Evolutionary conservation across 2,797 vertebrate species (phyloP).

Genomic region (Meriones psammophilus): DNA sequence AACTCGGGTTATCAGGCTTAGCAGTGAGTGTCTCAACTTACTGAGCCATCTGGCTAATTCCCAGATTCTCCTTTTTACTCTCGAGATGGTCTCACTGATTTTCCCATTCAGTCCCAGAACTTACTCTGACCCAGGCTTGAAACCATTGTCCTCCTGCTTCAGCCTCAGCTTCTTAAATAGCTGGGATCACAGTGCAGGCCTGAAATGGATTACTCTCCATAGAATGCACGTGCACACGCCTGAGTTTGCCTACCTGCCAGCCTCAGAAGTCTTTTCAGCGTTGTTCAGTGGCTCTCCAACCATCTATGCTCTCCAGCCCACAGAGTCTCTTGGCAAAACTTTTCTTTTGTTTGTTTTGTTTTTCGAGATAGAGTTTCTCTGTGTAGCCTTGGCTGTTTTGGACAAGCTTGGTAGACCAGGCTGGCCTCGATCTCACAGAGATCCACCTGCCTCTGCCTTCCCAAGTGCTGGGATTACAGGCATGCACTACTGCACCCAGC

Average conservation of each 20-base stretch:
- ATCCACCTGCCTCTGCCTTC: too few relatives aligned
- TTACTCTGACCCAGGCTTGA: neutral
- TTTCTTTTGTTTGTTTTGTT: neutral
- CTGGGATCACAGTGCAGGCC: neutral
- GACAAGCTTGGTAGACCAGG: too few relatives aligned
- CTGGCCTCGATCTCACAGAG: too few relatives aligned
- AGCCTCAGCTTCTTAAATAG: neutral
- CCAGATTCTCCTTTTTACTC: neutral
- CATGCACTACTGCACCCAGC: too few relatives aligned
- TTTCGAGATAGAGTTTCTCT: too few relatives aligned
- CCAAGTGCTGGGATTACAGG: too few relatives aligned
- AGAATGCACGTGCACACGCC: rapidly evolving
- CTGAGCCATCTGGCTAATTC: neutral
- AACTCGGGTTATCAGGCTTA: neutral
- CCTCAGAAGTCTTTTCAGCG: too few relatives aligned
- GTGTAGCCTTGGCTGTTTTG: too few relatives aligned
- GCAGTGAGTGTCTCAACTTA: neutral
- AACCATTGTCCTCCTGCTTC: neutral
- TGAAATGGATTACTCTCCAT: neutral
- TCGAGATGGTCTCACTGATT: neutral
- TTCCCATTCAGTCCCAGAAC: neutral
- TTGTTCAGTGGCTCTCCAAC: neutral
- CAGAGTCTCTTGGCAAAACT: neutral
- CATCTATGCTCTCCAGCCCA: neutral
- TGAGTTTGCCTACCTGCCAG: too few relatives aligned